Evolutionary conservation across 1,140 invertebrate genomes (phyloP).

Genomic region (Physella acuta): DNA sequence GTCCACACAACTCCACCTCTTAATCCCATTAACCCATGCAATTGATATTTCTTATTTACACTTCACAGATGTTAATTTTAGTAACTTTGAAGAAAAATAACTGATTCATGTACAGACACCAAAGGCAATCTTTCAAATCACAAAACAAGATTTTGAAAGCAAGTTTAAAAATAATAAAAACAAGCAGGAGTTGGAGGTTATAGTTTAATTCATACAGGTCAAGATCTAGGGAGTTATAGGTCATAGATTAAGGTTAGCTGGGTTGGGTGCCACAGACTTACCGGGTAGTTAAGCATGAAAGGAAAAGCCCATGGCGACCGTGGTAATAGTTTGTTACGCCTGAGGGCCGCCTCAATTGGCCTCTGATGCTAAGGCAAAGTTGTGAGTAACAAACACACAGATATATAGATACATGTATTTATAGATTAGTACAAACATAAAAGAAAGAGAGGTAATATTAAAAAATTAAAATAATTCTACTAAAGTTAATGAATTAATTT

Average conservation of each 20-base stretch:
- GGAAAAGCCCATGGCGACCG: conserved; percentile 26
- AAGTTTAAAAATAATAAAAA: neutral
- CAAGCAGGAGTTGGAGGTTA: neutral
- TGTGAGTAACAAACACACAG: conserved; percentile 20
- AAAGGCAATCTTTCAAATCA: too few relatives aligned
- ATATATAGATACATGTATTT: neutral
- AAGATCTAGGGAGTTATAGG: neutral
- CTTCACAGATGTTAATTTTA: too few relatives aligned
- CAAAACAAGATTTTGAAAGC: too few relatives aligned
- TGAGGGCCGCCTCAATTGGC: conserved; percentile 11
- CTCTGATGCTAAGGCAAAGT: conserved; percentile 15
- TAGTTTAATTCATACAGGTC: neutral
- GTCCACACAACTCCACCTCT: too few relatives aligned
- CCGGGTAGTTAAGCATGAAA: conserved; percentile 27
- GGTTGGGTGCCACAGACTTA: conserved; percentile 21
- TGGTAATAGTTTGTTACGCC: conserved; percentile 28
- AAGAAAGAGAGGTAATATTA: neutral
- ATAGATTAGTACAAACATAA: neutral
- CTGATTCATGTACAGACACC: too few relatives aligned
- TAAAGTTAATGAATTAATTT: neutral
- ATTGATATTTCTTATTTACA: too few relatives aligned
- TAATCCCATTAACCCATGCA: too few relatives aligned
- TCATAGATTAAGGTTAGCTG: neutral
- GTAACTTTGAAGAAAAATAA: too few relatives aligned
- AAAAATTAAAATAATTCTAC: neutral